A percentile compares a stretch with the other conserved stretches of the same genome.
Conservation (phyloP, 2,888 invertebrate genomes). For the Andrena fulva region DNA sequence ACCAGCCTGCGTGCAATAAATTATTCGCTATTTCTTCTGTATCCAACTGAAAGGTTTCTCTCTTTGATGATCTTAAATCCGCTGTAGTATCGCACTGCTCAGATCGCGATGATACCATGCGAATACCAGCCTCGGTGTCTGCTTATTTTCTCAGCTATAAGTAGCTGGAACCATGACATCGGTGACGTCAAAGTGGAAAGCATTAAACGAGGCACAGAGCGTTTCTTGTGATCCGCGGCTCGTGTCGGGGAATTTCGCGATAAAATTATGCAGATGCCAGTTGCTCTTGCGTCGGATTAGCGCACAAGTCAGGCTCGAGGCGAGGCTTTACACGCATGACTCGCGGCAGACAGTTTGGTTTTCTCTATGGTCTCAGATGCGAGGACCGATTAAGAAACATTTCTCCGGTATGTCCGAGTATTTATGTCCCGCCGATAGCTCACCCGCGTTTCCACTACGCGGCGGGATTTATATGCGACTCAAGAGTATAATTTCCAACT, state of each 20-base stretch:
- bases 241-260: slow-evolving; percentile 31
- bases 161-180: slow-evolving; percentile 17
- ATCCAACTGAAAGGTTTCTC: too few species aligned
- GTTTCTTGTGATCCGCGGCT: slow-evolving; percentile 29
- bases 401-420: background rate
- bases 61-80: too few species aligned
- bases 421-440: background rate
- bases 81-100: background rate
- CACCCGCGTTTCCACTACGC: background rate
- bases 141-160: slow-evolving; percentile 12
- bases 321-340: slow-evolving; percentile 38
- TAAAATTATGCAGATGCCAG: slow-evolving; percentile 50
- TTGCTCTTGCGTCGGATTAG: slow-evolving; percentile 30
- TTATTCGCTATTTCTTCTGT: too few species aligned
- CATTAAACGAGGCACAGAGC: slow-evolving; percentile 23
- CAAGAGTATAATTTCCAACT: background rate
- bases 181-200: slow-evolving; percentile 33
- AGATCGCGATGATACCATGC: background rate
- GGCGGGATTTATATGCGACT: background rate
- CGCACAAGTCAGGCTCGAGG: slow-evolving; percentile 27
- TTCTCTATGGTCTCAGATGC: slow-evolving; percentile 23
- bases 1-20: too few species aligned
- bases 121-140: slow-evolving; percentile 12
- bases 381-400: slow-evolving; percentile 26
- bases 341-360: slow-evolving; percentile 39